Base-by-base conservation (phyloP, 2,113 vertebrate genomes). In the Apodemus speciosus region DNA sequence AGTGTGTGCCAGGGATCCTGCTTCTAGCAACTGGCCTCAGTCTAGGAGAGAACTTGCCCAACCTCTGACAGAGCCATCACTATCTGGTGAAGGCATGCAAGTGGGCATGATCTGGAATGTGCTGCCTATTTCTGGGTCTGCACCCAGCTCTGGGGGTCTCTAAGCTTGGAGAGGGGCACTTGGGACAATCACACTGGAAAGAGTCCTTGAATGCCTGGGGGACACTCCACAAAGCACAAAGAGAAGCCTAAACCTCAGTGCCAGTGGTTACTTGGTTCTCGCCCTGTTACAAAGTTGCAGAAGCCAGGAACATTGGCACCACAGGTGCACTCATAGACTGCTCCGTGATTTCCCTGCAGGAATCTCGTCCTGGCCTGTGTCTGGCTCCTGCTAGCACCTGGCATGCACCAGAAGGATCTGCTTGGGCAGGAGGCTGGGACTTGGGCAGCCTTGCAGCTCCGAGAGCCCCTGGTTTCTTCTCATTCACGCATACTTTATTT, bases 291-390 rank as follows among this genome's bases (percentile, higher is more conserved):
- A 58, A 3, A 9, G 21, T 35, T 62, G 30, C 69, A 23, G 73
- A 40, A 89, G 85, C 68, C 40, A 53, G 35, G 79, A 38, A n/a
- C 23, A 6, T 6, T 25, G 43, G 38, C 49, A 20, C 25, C 85
- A 9, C n/a, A 25, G 53, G 60, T 80, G 32, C 3, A 9, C 7
- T 64, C 6, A 0, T 1, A 1, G 35, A 9, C 0, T 1, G 51
- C 1, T 9, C 0, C 2, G 5, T 9, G 4, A 9, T 71, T 38
- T 58, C 32, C 1, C 30, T 3, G 60, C 15, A 10, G 60, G 83
- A 20, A 13, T 3, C 53, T 86, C 20, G 0, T 3, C 23, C 81
- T n/a, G 81, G 76, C 88, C 87, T 9, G 7, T 27, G 66, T 16
- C 6, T 46, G 72, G 51, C 87, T 60, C 20, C 60, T 5, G 46